Percentiles rank a stretch among this genome's conserved stretches.
phyloP scores from a whole-genome alignment of 2,888 invertebrate genomes.

The Tenthredo mesomela region DNA sequence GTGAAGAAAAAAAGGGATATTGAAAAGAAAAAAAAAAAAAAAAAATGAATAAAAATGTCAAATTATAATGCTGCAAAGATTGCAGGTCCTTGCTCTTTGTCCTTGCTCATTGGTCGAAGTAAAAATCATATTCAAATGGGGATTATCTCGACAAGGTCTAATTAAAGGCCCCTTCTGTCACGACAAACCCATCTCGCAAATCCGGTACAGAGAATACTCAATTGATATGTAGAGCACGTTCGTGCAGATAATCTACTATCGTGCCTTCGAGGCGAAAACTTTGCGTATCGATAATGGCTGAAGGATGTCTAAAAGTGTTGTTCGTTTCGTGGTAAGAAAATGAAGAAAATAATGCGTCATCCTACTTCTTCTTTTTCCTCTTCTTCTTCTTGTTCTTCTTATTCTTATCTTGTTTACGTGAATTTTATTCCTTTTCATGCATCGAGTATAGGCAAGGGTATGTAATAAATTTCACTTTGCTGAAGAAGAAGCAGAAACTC shows the following conservation, averaged over 20 bases:
- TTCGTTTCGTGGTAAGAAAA: background rate
- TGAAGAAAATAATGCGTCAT: background rate
- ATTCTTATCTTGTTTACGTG: background rate
- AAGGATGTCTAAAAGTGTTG: background rate
- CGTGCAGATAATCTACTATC: conserved; percentile 24
- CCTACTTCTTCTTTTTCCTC: background rate
- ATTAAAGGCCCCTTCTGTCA: conserved; percentile 57
- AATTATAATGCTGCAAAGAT: background rate
- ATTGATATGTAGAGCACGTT: conserved; percentile 47
- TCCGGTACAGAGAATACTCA: conserved; percentile 19
- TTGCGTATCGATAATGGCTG: background rate
- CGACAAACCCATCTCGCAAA: conserved; percentile 4
- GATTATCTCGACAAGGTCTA: conserved; percentile 60
- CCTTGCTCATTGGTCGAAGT: background rate
- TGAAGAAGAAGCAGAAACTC: conserved; percentile 1
- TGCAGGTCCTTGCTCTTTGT: background rate
- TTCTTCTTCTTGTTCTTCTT: background rate
- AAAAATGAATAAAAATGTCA: background rate
- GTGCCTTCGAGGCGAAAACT: background rate
- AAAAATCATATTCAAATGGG: conserved; percentile 56
- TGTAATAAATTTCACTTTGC: background rate
- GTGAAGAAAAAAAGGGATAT: conserved; percentile 62
- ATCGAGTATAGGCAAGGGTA: background rate
- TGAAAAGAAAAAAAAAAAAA: conserved; percentile 45
- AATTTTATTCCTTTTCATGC: background rate